Evolutionary conservation across 2,797 vertebrate species (phyloP), one percentile per base, ranked within the genome.

Genomic region (Dryobates pubescens): DNA sequence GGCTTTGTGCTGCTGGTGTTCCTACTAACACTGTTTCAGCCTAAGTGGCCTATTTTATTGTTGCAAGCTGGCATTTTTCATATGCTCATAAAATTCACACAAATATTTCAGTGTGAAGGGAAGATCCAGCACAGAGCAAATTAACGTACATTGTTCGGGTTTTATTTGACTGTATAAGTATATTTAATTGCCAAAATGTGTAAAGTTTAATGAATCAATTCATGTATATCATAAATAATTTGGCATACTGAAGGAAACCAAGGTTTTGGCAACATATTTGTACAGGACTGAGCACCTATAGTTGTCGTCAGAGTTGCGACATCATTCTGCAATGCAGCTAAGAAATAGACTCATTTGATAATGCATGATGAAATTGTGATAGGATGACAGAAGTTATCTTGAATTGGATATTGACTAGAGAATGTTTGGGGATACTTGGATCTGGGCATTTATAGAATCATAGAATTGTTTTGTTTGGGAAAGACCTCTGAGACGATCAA

Each of bases 121-220:
- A 86, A 93, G 80, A 83, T 83, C 63, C n/a, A 45, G 5, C 65
- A 82, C 2, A 10, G 57, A 86, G 45, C 51, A 82, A 84, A 69
- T 82, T 93, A 45, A 26, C 64, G 45, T 73, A 14, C n/a, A 1
- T 76, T 79, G 51, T 81, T 88, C 64, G 43, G 61, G 62, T 83
- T 97, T 96, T 96, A 95, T 96, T 96, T 84, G 68, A 68, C 62
- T 29, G 1, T 63, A 59, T 70, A 36, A 6, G 2, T 69, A 18
- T 56, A 43, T 64, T 53, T 81, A 72, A 78, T 91, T 84, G 70
- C 82, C 63, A 78, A 67, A 92, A 92, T 89, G 79, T 84, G 93
- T 96, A 41, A 96, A 97, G 92, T 92, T 95, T 94, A 94, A 94
- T 96, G 93, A 93, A 51, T 91, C 80, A 65, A 91, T 70, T 87